Evolutionary conservation across 1,140 invertebrate species (phyloP), one percentile per base, ranked within the genome.

Genomic region (Nixonia krombeini): DNA sequence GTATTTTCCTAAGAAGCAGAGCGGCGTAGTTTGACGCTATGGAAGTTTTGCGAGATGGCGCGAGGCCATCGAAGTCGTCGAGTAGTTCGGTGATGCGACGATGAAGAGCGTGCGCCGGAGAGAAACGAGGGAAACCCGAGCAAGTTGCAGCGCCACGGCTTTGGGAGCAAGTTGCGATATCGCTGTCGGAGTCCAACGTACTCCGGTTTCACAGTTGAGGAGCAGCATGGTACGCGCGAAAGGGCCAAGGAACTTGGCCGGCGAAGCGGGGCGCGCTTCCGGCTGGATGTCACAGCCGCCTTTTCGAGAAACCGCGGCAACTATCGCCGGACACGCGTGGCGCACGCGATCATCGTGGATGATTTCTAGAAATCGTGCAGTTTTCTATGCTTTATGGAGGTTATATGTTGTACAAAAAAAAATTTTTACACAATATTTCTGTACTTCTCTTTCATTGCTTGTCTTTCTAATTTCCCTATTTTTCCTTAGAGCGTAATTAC

Each of bases 211-310:
- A 61, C 56, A 56, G 44, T 63, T 56, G 31, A 63, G 44, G 59
- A 58, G 38, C 40, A 58, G 28, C 41, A 29, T 21, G 17, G 12
- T 46, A 47, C 35, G 49, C 35, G 52, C 45, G 56, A 56, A 62
- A 74, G 65, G 64, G 68, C 72, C 56, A 63, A 71, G 46, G 72
- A 74, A 71, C 64, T 66, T 61, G 45, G 57, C 59, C 64, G 65
- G 50, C 64, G 68, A 63, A 74, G 55, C 65, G 65, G 57, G 57
- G 55, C 53, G 44, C 53, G 40, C 59, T 74, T 74, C 69, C 69
- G 65, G 62, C 53, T 56, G 45, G 28, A 55, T 69, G 58, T 69
- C 58, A 58, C 41, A 66, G 56, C 35, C 35, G 47, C 28, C 41
- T 52, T 53, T 46, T 33, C 45, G 29, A 29, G 50, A 33, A 10